Evolutionary conservation across 1,140 invertebrate species (phyloP).

Genomic region (Druon quercuslanigerum): DNA sequence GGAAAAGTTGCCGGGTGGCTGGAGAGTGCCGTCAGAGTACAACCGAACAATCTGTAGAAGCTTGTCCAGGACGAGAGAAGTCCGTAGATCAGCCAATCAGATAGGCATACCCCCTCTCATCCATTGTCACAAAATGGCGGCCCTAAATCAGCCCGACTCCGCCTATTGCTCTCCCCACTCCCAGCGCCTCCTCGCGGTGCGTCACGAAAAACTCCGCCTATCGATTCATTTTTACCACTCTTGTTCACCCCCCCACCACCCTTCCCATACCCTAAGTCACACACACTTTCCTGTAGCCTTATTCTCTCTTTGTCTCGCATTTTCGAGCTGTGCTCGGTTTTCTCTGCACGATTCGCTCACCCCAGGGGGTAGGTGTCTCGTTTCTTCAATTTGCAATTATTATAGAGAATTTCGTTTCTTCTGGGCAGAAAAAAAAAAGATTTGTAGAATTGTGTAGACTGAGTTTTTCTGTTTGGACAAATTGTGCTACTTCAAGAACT

Average conservation of each 20-base stretch:
- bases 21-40: conserved; percentile 66
- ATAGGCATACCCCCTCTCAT: conserved; percentile 71
- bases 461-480: no score
- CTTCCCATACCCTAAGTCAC: no score
- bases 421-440: no score
- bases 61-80: conserved; percentile 74
- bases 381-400: background rate
- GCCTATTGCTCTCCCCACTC: conserved; percentile 63
- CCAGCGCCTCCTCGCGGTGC: conserved; percentile 63
- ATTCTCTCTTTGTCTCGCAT: conserved; percentile 10
- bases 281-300: background rate
- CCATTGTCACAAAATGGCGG: conserved; percentile 76
- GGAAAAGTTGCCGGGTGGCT: conserved; percentile 63
- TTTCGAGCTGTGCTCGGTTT: conserved; percentile 28
- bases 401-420: no score
- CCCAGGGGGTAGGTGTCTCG: background rate
- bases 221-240: conserved; percentile 75
- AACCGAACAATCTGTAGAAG: conserved; percentile 76
- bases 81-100: conserved; percentile 76
- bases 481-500: no score
- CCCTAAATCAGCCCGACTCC: conserved; percentile 75
- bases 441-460: no score
- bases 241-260: conserved; percentile 51
- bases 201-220: conserved; percentile 75
- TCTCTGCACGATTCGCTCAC: conserved; percentile 38